These are phyloP conservation scores for Ammodytes dubius DNA, from an alignment of 2,113 vertebrate species.

Conservation along the genomic window DNA sequence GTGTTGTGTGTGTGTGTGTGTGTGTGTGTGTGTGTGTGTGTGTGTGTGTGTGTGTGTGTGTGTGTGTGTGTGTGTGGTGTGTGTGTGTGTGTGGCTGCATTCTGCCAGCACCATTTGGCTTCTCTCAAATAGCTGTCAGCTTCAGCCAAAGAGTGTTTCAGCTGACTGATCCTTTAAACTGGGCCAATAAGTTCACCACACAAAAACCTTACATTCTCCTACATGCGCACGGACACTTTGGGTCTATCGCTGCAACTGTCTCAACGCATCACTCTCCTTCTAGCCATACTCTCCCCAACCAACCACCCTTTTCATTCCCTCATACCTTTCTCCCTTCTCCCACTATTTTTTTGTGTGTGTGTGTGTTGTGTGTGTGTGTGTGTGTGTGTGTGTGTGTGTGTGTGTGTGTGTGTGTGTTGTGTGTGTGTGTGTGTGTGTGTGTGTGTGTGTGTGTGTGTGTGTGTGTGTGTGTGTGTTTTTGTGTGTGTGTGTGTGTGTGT, in stretches of 20 bases:
- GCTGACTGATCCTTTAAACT: conserved; percentile 74
- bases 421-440: conserved; percentile 13
- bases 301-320: background rate
- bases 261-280: conserved; percentile 52
- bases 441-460: conserved; percentile 28
- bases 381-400: background rate
- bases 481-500: background rate
- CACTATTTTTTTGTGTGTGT: background rate
- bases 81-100: conserved; percentile 1
- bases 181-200: conserved; percentile 70
- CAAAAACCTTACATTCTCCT: conserved; percentile 48
- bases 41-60: conserved; percentile 15
- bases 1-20: background rate
- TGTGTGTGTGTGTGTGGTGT: conserved; percentile 20
- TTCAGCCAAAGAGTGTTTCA: conserved; percentile 68
- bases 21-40: conserved; percentile 16
- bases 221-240: conserved; percentile 40
- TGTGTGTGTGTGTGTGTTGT: background rate
- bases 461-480: conserved; percentile 12
- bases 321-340: background rate
- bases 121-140: conserved; percentile 75
- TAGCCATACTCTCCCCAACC: conserved; percentile 39
- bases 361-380: background rate
- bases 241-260: conserved; percentile 54
- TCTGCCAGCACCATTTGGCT: conserved; percentile 61